Evolutionary conservation across 92 coral and sea anemone species (phyloP), one percentile per base, ranked within the genome.

Genomic region (Phymanthus crucifer): DNA sequence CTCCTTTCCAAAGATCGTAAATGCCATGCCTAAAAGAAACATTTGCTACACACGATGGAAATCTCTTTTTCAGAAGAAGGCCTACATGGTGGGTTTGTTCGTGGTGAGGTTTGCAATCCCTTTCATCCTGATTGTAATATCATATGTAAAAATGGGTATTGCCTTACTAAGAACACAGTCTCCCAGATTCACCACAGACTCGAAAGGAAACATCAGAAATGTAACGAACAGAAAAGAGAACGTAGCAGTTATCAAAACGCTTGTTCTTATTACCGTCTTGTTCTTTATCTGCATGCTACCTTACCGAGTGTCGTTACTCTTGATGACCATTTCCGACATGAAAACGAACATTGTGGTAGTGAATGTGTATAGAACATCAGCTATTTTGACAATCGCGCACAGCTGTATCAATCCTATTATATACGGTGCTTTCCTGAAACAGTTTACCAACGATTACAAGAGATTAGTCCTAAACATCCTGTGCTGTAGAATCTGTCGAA

Each of bases 201-300:
- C 69, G 5, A 74, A 76, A 12, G 89, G 89, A 18, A 61, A 86
- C 66, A 89, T 73, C 47, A 76, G 65, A 32, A 72, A 81, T 19
- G 38, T 56, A 13, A 85, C 81, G 26, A 86, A 83, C 66, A 84
- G 83, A 46, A 33, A 65, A 32, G 92, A 89, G 50, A 89, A 81
- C 35, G 18, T 66, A 18, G 73, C 77, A 70, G 83, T 85, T 21
- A 66, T 85, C 14, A 85, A 78, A 66, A 89, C 92, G 11, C 78
- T 89, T 23, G 68, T 88, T 5, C 56, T 81, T 11, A 81, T 89
- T 71, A 76, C 65, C 10, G 67, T 56, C 18, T 38, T 89, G 26
- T 89, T 89, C 72, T 83, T 86, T n/a, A 58, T 85, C 32, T 85
- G 89, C 70, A 85, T 86, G 83, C 50, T 86, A 32, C 92, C 92